Conservation (phyloP, 1,140 invertebrate species). For the Lucilia sericata region DNA sequence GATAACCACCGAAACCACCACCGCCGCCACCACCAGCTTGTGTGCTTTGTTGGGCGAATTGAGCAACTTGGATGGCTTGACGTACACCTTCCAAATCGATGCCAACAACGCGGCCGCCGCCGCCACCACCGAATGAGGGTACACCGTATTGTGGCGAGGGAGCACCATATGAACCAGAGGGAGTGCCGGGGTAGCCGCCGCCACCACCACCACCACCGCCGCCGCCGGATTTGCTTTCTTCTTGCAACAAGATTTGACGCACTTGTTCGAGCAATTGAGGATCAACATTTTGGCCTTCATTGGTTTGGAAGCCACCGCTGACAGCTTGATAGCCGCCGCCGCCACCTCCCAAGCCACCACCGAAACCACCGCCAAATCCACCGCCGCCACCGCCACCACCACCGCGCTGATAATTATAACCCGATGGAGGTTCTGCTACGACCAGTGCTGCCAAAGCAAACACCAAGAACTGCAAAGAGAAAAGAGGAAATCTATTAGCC, state of each 20-base stretch:
- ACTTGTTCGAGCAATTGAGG: constrained; percentile 82
- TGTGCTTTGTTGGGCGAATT: constrained; percentile 72
- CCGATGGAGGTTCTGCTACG: constrained; percentile 74
- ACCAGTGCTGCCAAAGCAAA: constrained; percentile 73
- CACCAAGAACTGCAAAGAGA: constrained; percentile 74
- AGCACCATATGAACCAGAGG: constrained; percentile 71
- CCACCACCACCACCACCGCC: constrained; percentile 61
- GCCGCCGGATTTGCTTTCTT: constrained; percentile 75
- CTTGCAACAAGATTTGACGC: constrained; percentile 82
- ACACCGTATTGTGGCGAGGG: constrained; percentile 71
- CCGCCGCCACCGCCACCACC: constrained; percentile 69
- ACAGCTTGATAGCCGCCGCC: constrained; percentile 81
- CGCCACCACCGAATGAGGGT: constrained; percentile 72
- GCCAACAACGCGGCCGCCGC: constrained; percentile 72
- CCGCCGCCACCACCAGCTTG: constrained; percentile 63
- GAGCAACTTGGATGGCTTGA: constrained; percentile 76
- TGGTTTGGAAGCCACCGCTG: constrained; percentile 78
- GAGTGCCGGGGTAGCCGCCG: constrained; percentile 70
- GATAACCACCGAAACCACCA: constrained; percentile 57
- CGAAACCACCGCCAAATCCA: constrained; percentile 68
- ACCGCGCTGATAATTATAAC: constrained; percentile 76
- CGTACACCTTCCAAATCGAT: constrained; percentile 75
- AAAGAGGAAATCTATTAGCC: constrained; percentile 45
- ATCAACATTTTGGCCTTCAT: constrained; percentile 83
- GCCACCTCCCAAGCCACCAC: constrained; percentile 69